Percentiles rank a stretch among this genome's conserved stretches.
Evolutionary conservation across 2,113 vertebrate genomes (phyloP).

Genomic region (Condylura cristata): DNA sequence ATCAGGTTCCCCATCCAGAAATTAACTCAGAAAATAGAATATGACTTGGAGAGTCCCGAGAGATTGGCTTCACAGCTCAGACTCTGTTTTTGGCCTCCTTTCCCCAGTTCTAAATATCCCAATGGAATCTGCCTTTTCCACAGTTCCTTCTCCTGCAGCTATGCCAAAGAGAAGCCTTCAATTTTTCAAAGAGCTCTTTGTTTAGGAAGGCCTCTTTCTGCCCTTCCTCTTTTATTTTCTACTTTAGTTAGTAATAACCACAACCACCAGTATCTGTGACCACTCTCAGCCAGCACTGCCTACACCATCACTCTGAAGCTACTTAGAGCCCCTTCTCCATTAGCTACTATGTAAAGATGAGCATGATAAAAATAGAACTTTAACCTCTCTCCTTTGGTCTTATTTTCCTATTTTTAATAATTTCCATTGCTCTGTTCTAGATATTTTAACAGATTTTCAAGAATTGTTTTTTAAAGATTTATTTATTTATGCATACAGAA

Average conservation of each 20-base stretch:
- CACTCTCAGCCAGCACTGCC: not conserved
- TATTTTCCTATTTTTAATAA: slow-evolving; percentile 14
- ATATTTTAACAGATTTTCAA: not conserved
- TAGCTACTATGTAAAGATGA: not conserved
- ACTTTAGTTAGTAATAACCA: not conserved
- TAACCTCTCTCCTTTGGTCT: not conserved
- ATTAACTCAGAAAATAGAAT: not conserved
- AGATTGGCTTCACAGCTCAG: not conserved
- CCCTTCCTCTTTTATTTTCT: slow-evolving; percentile 14
- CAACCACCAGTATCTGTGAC: not conserved
- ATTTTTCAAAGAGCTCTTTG: not conserved
- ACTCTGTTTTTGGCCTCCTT: not conserved
- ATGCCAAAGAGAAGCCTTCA: not conserved
- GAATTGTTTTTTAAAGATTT: too few species aligned
- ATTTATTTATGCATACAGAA: too few species aligned
- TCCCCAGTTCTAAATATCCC: not conserved
- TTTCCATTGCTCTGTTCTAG: not conserved
- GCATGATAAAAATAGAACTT: not conserved
- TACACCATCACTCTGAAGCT: not conserved
- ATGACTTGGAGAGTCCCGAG: not conserved
- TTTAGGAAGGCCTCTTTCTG: not conserved
- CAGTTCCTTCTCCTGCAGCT: not conserved
- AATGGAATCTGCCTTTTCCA: not conserved
- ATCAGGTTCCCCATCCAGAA: not conserved
- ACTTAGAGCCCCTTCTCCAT: not conserved